phyloP scores from a whole-genome alignment of 2,113 vertebrate species.

The Amblyopsis rosae region DNA sequence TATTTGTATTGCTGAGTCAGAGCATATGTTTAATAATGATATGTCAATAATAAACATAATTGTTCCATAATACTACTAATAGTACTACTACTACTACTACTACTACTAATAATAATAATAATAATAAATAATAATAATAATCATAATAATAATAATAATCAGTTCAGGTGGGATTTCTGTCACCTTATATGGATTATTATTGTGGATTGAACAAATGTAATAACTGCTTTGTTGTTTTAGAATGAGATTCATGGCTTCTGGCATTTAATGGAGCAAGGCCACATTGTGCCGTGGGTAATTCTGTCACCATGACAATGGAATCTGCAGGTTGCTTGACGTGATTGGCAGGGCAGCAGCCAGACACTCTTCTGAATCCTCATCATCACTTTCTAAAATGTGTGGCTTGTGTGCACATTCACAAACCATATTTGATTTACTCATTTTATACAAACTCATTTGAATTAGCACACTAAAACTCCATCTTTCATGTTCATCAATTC shows the following conservation, averaged over 20 bases:
- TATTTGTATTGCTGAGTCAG: too few relatives aligned
- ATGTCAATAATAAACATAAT: too few relatives aligned
- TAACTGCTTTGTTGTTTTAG: neutral
- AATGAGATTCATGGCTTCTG: neutral
- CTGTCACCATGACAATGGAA: slow-evolving; percentile 33
- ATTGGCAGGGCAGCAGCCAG: slow-evolving; percentile 7
- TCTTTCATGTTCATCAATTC: neutral
- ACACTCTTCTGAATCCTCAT: slow-evolving; percentile 33
- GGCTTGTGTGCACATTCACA: neutral
- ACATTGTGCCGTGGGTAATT: slow-evolving; percentile 17
- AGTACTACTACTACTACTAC: too few relatives aligned
- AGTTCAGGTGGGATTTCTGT: too few relatives aligned
- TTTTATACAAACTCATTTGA: too few relatives aligned
- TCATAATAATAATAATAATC: too few relatives aligned
- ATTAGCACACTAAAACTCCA: neutral
- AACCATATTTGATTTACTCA: neutral
- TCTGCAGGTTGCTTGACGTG: slow-evolving; percentile 15
- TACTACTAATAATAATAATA: too few relatives aligned
- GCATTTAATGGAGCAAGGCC: slow-evolving; percentile 5
- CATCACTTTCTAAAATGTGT: neutral
- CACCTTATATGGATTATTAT: neutral
- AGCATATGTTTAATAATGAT: too few relatives aligned
- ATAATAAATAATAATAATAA: too few relatives aligned
- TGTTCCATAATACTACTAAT: too few relatives aligned
- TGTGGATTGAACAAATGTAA: too few relatives aligned